Base-by-base conservation (phyloP, 2,797 vertebrate species). In the Tenualosa thibaudeaui region DNA sequence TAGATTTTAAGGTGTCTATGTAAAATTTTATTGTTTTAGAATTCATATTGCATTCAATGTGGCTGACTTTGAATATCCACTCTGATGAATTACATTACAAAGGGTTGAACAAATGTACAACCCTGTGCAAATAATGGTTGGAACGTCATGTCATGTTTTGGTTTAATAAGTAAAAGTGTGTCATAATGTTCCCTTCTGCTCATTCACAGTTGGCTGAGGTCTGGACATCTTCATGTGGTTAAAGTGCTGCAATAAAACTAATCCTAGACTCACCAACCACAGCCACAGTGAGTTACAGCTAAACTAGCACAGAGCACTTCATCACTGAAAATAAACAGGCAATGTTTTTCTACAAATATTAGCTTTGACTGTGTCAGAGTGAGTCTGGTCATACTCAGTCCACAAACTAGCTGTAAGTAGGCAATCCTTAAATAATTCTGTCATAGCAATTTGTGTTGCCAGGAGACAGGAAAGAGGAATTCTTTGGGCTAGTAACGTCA, bases 401-500 rank as follows among this genome's bases (percentile, higher is more conserved):
- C 5, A 12, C 65, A 71, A 40, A 40, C 2, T 26, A 62, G 58
- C 58, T 24, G 1, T 62, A 10, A 24, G 58, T 62, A 62, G 65
- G 65, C 65, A 37, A 5, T 40, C 31, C 65, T 37, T 17, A 71
- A 40, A 71, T 31, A 71, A 46, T 5, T 46, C 40, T 78, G 26
- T 71, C 68, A 71, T 49, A 62, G 49, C 75, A 50, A 85, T 83
- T 86, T 86, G 87, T 75, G 94, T 95, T 92, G 90, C 94, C 90
- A 87, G 82, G 95, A 49, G 89, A 95, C 92, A 2, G 83, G 65
- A 49, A 84, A 88, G 89, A 91, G 89, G 88, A 90, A 92, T 88
- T 91, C 89, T 91, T 91, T 91, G 90, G 92, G 91, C 84, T 89
- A 86, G 89, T 89, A 90, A 89, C 90, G 92, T 93, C 90, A 89